Percentiles rank a stretch among this genome's conserved stretches.
Evolutionary conservation across 2,888 invertebrate species (phyloP).

Genomic region (Temnothorax unifasciatus): DNA sequence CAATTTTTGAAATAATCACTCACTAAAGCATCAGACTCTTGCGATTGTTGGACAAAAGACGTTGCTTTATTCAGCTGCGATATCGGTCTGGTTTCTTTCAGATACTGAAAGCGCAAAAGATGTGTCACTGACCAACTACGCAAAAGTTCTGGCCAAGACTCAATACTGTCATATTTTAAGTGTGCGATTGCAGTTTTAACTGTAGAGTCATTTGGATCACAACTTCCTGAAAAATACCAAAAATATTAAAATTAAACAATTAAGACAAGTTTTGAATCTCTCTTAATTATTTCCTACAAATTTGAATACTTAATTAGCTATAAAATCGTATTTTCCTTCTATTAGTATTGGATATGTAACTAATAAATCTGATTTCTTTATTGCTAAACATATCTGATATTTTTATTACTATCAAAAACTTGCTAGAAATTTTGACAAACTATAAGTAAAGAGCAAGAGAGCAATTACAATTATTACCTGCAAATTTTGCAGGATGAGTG

Average conservation of each 20-base stretch:
- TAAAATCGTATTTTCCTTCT: too few relatives aligned
- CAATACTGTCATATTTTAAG: background rate
- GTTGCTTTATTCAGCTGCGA: background rate
- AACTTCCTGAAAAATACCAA: slow-evolving; percentile 19
- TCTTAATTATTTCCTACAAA: too few relatives aligned
- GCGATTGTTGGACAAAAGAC: background rate
- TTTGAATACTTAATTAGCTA: too few relatives aligned
- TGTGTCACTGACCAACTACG: slow-evolving; percentile 14
- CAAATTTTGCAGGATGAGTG: slow-evolving; percentile 1
- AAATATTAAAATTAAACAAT: background rate
- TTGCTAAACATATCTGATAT: too few relatives aligned
- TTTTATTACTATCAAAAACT: too few relatives aligned
- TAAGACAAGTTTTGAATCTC: too few relatives aligned
- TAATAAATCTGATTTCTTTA: too few relatives aligned
- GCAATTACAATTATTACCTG: background rate
- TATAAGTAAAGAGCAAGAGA: too few relatives aligned
- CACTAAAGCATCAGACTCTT: background rate
- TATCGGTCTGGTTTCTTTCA: background rate
- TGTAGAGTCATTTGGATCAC: slow-evolving; percentile 10
- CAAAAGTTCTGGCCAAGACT: slow-evolving; percentile 33
- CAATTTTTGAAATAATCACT: slow-evolving; percentile 16
- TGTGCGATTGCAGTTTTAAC: slow-evolving; percentile 19
- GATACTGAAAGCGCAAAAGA: slow-evolving; percentile 28
- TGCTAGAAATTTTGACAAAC: too few relatives aligned
- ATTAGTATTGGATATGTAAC: too few relatives aligned